Conservation (phyloP, 1,140 invertebrate species). For the Pissodes strobi region DNA sequence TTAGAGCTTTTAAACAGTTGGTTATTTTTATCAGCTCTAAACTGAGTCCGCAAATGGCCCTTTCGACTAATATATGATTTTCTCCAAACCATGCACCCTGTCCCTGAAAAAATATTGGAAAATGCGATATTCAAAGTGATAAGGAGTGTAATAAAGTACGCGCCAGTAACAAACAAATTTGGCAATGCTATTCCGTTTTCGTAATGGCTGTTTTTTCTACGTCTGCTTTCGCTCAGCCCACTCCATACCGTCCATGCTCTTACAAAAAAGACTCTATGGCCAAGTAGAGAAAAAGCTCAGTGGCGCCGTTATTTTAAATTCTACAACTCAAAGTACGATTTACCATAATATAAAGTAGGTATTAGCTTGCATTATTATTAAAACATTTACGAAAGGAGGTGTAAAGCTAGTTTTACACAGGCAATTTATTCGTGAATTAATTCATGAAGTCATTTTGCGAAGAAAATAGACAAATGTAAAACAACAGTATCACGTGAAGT, state of each 20-base stretch:
- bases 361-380: too few species aligned
- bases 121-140: conserved; percentile 1
- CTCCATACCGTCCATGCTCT: conserved; percentile 7
- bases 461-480: too few species aligned
- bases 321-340: too few species aligned
- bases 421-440: too few species aligned
- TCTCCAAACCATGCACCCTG: neutral
- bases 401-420: too few species aligned
- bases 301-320: too few species aligned
- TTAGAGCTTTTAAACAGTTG: neutral
- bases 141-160: conserved; percentile 18
- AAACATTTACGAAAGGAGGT: too few species aligned
- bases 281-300: too few species aligned
- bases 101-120: neutral
- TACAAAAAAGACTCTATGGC: too few species aligned
- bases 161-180: conserved; percentile 24
- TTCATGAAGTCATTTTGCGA: too few species aligned
- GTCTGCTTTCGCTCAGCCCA: conserved; percentile 9
- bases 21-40: neutral
- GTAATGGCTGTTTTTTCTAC: conserved; percentile 20
- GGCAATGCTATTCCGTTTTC: conserved; percentile 11
- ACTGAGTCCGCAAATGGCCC: neutral
- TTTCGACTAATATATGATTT: neutral
- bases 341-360: too few species aligned
- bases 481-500: too few species aligned